These are phyloP conservation scores for Melanotaenia boesemani DNA, from an alignment of 2,797 vertebrate species.

Conservation along the genomic window DNA sequence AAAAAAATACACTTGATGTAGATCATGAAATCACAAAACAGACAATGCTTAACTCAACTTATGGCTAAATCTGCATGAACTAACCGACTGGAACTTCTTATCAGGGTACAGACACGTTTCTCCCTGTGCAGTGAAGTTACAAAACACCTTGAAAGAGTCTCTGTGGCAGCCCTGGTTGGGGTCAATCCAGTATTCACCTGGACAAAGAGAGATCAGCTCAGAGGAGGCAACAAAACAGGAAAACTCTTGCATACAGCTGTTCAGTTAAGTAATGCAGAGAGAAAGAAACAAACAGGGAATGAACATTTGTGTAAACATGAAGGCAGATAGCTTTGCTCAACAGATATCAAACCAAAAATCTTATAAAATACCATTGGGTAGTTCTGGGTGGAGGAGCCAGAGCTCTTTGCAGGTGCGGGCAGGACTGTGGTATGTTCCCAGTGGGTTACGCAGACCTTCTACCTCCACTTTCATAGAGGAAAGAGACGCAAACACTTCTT, in stretches of 20 bases:
- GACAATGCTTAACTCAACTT: background rate
- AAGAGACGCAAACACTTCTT: slow-evolving; percentile 95
- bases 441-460: slow-evolving; percentile 92
- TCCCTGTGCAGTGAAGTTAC: slow-evolving; percentile 96
- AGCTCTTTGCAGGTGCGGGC: slow-evolving; percentile 98
- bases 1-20: slow-evolving; percentile 1
- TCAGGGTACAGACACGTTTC: slow-evolving; percentile 95
- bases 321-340: slow-evolving; percentile 10
- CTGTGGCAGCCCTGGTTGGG: slow-evolving; percentile 97
- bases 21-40: slow-evolving; percentile 6
- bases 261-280: background rate
- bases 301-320: background rate
- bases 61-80: slow-evolving; percentile 34
- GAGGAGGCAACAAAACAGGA: background rate
- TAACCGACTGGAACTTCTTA: slow-evolving; percentile 90
- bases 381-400: slow-evolving; percentile 90
- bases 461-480: slow-evolving; percentile 95
- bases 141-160: slow-evolving; percentile 97
- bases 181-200: slow-evolving; percentile 98
- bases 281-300: background rate
- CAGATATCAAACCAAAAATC: slow-evolving; percentile 10
- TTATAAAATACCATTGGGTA: slow-evolving; percentile 86
- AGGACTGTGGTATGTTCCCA: slow-evolving; percentile 92
- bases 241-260: background rate
- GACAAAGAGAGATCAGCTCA: slow-evolving; percentile 8